Evolutionary conservation across 2,113 vertebrate genomes (phyloP), one percentile per base, ranked within the genome.

Genomic region (Pandion haliaetus): DNA sequence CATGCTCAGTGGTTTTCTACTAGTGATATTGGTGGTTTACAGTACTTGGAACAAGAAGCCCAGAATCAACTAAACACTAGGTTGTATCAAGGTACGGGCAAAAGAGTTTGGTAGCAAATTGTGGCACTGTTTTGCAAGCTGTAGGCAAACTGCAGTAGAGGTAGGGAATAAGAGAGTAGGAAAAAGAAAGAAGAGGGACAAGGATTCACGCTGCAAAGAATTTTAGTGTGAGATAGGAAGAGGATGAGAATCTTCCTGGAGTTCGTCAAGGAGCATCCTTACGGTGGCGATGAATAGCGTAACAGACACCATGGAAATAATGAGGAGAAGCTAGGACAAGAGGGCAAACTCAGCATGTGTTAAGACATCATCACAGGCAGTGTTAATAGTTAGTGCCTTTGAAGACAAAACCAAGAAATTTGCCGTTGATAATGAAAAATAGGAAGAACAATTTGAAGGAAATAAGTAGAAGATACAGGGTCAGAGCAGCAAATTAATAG

Each of bases 211-310:
- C 34, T 76, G 57, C 6, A 63, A 94, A 79, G 17, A 85, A 63
- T 55, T 84, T 88, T 80, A 71, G 36, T 14, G 24, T 40, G 44
- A 93, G 49, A 69, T 72, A 54, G 5, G 8, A 95, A 88, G 10
- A 82, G 23, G 34, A 93, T 31, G 34, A 76, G 38, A 86, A 88
- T 58, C n/a, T 94, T 23, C 36, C 61, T 66, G n/a, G 25, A 84
- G n/a, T 58, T 95, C 16, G 36, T 28, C 67, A 88, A 49, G 63
- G 17, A 82, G 32, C 20, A 74, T 44, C 47, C 21, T 70, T 86
- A 12, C 50, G 38, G 42, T 0, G 0, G 31, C 49, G 47, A 74
- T 0, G 1, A 78, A 66, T 38, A 83, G 28, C 4, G 1, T 74
- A 86, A 88, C 11, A 86, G 73, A 94, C 55, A 86, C 38, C n/a